Percentiles rank a stretch among this genome's conserved stretches.
phyloP scores from a whole-genome alignment of 2,113 vertebrate species.

The Micronycteris hirsuta region DNA sequence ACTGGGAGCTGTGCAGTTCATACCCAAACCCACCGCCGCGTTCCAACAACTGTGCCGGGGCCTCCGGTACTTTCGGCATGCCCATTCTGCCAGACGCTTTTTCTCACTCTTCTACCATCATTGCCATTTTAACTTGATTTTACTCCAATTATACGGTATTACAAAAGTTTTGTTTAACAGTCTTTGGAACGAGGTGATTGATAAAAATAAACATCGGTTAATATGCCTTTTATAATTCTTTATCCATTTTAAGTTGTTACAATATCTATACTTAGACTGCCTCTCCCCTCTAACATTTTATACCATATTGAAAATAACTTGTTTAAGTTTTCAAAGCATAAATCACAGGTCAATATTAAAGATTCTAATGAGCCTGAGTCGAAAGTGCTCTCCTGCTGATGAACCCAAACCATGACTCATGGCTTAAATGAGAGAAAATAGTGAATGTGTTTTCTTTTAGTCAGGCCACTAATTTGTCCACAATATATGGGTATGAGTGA shows the following conservation, averaged over 20 bases:
- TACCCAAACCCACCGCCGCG: background rate
- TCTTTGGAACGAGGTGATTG: background rate
- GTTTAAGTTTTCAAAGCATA: background rate
- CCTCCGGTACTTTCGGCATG: background rate
- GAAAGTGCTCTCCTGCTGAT: background rate
- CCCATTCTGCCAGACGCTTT: background rate
- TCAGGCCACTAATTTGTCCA: background rate
- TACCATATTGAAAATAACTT: background rate
- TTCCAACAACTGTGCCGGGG: background rate
- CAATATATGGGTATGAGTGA: background rate
- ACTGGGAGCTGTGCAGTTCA: background rate
- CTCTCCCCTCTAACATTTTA: background rate
- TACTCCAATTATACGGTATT: background rate
- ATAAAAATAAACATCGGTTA: background rate
- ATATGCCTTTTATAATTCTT: background rate
- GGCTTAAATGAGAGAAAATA: background rate
- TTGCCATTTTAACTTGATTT: background rate
- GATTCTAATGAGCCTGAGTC: background rate
- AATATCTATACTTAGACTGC: background rate
- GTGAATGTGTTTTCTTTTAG: background rate
- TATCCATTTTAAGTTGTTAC: background rate
- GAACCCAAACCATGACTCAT: background rate
- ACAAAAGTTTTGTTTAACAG: background rate
- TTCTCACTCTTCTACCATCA: background rate
- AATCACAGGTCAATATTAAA: background rate